These are phyloP conservation scores for Conus canariensis DNA, from an alignment of 2,888 invertebrate genomes.

Conservation along the genomic window DNA sequence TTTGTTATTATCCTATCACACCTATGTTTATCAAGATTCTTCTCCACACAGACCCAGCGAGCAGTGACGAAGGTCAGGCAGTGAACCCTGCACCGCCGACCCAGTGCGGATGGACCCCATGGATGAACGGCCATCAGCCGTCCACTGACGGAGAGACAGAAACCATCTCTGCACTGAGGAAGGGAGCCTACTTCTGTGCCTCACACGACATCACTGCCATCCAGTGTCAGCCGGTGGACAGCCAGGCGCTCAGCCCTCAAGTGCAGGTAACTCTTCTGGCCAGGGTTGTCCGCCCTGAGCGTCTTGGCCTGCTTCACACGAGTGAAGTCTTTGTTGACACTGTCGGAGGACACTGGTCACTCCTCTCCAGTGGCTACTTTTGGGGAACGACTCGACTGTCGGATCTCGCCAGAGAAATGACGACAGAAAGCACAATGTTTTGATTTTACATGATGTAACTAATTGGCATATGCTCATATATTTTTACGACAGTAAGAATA, in stretches of 20 bases:
- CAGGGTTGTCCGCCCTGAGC: slow-evolving; percentile 80
- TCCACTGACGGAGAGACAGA: slow-evolving; percentile 72
- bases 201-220: slow-evolving; percentile 67
- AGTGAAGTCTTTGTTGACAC: too few relatives aligned
- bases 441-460: too few relatives aligned
- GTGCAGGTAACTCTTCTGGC: slow-evolving; percentile 21
- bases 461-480: too few relatives aligned
- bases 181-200: slow-evolving; percentile 60
- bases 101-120: slow-evolving; percentile 87
- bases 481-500: too few relatives aligned
- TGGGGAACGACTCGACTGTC: too few relatives aligned
- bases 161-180: slow-evolving; percentile 60
- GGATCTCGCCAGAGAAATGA: too few relatives aligned
- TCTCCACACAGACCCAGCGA: background rate
- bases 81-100: background rate
- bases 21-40: background rate
- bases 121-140: slow-evolving; percentile 83
- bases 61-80: slow-evolving; percentile 17
- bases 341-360: too few relatives aligned
- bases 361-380: too few relatives aligned
- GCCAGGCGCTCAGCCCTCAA: background rate
- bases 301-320: too few relatives aligned
- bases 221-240: slow-evolving; percentile 60
- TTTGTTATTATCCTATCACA: background rate
- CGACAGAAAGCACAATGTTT: too few relatives aligned